A percentile compares a stretch with the other conserved stretches of the same genome.
Evolutionary conservation across 2,113 vertebrate species (phyloP).

Genomic region (Smithornis capensis): DNA sequence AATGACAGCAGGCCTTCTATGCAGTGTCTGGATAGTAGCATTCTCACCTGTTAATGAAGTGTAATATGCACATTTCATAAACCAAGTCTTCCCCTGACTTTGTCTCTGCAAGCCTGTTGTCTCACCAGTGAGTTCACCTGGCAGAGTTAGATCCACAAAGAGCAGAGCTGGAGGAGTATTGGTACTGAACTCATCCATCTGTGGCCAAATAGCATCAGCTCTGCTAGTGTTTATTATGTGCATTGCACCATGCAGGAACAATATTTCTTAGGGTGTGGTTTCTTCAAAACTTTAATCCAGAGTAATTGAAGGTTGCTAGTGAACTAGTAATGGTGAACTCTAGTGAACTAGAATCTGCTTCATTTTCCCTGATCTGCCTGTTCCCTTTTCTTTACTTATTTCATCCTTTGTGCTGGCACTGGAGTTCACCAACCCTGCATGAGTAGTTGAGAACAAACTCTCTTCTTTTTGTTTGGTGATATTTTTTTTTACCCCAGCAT

Average conservation of each 20-base stretch:
- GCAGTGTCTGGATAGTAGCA: neutral
- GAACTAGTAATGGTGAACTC: neutral
- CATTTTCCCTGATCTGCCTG: rapidly evolving
- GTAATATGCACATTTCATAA: neutral
- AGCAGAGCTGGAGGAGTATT: neutral
- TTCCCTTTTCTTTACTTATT: neutral
- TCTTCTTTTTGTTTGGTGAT: neutral
- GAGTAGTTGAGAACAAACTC: neutral
- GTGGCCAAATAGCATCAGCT: neutral
- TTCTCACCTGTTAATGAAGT: neutral
- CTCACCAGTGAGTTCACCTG: neutral
- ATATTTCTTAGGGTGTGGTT: conserved; percentile 19
- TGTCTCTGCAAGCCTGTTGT: neutral
- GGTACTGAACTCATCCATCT: neutral
- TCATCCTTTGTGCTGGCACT: neutral
- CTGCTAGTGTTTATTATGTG: neutral
- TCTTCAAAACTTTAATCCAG: neutral
- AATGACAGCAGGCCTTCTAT: rapidly evolving
- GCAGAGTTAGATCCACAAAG: neutral
- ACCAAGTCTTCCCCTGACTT: neutral
- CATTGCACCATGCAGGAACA: neutral
- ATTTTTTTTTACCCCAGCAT: neutral
- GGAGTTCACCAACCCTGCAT: neutral
- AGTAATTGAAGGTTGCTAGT: neutral
- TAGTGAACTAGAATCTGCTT: no score